These are phyloP conservation scores for Microplitis demolitor DNA, from an alignment of 1,140 invertebrate species.

Conservation along the genomic window DNA sequence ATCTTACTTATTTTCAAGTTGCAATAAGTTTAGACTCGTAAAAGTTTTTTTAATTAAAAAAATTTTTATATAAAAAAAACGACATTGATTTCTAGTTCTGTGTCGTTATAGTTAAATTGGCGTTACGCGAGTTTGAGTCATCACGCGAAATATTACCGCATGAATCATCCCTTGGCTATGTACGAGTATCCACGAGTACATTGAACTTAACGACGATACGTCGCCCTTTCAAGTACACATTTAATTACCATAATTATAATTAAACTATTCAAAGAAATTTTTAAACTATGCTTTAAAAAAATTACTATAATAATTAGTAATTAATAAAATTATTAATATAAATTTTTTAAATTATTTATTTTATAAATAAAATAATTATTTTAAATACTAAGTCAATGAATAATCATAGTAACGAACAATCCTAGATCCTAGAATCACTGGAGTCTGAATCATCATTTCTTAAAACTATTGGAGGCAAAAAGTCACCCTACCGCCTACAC, in stretches of 20 bases:
- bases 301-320: no score
- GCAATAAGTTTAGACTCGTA: no score
- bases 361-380: no score
- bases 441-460: conserved; percentile 25
- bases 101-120: conserved; percentile 1
- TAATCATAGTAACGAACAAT: not conserved
- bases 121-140: conserved; percentile 49
- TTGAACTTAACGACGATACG: conserved; percentile 31
- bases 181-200: conserved; percentile 26
- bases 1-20: no score
- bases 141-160: conserved; percentile 31
- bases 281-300: no score
- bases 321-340: no score
- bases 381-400: not conserved
- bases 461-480: not conserved
- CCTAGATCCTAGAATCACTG: conserved; percentile 13
- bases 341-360: no score
- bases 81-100: not conserved
- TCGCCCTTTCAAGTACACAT: not conserved
- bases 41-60: no score
- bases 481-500: not conserved
- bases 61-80: not conserved
- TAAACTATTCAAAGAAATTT: no score
- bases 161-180: conserved; percentile 41
- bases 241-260: not conserved